phyloP scores from a whole-genome alignment of 2,888 invertebrate species.

The Melieria picta region DNA sequence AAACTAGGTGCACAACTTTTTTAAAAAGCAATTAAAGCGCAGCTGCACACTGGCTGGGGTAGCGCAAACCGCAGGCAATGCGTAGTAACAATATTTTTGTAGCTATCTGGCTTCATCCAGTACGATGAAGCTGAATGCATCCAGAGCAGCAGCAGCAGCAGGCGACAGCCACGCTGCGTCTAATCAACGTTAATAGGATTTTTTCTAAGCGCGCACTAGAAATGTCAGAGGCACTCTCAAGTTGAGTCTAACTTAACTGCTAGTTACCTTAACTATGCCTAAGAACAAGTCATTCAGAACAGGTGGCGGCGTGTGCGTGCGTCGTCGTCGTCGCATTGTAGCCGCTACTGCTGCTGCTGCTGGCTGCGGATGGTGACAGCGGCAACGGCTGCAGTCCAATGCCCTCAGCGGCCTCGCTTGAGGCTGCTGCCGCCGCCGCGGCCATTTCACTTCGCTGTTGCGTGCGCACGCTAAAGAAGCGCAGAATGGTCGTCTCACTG shows the following conservation, averaged over 20 bases:
- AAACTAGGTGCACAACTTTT: constrained; percentile 17
- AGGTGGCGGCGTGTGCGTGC: constrained; percentile 35
- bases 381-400: constrained; percentile 39
- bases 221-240: no score
- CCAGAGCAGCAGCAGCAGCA: no score
- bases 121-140: no score
- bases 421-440: background rate
- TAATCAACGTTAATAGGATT: no score
- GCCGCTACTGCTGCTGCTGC: background rate
- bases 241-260: no score
- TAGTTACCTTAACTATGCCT: no score
- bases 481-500: constrained; percentile 63
- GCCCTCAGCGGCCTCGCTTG: constrained; percentile 29
- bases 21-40: constrained; percentile 27
- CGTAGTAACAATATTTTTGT: no score
- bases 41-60: background rate
- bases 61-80: no score
- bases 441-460: constrained; percentile 32
- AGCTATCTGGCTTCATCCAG: no score
- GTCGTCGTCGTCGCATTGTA: constrained; percentile 9
- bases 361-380: constrained; percentile 30
- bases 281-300: constrained; percentile 41
- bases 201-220: no score
- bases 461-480: constrained; percentile 62
- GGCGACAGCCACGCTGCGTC: no score